Evolutionary conservation across 2,797 vertebrate species (phyloP).

Genomic region (Pantherophis alleghaniensis): DNA sequence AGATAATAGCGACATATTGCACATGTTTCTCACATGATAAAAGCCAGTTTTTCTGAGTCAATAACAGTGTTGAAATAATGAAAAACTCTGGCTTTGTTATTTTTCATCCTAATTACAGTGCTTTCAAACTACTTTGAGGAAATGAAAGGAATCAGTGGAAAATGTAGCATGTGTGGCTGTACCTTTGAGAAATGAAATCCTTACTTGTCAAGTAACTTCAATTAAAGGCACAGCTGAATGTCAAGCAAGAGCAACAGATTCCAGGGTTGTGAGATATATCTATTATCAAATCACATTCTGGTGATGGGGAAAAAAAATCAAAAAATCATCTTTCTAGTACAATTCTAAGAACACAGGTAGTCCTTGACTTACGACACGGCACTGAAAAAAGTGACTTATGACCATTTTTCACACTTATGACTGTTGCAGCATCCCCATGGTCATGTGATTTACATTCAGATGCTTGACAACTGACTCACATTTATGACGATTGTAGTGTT

Average conservation of each 20-base stretch:
- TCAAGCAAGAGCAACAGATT: neutral
- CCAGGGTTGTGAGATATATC: neutral
- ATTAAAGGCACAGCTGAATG: neutral
- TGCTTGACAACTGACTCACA: too few relatives aligned
- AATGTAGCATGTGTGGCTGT: too few relatives aligned
- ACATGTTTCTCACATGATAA: slow-evolving; percentile 7
- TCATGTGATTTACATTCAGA: too few relatives aligned
- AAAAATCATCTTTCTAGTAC: neutral
- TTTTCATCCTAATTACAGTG: neutral
- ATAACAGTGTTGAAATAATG: neutral
- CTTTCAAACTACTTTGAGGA: neutral
- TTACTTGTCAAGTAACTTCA: neutral
- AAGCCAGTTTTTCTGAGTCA: neutral
- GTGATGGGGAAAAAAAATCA: neutral
- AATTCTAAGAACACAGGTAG: neutral
- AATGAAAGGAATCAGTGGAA: neutral
- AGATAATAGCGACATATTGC: neutral
- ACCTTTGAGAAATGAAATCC: neutral
- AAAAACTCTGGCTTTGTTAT: neutral
- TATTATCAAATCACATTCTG: neutral
- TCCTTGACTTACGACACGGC: too few relatives aligned
- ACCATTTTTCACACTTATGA: too few relatives aligned
- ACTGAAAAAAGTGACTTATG: too few relatives aligned
- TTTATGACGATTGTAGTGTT: too few relatives aligned
- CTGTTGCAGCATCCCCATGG: too few relatives aligned